Base-by-base conservation (phyloP, 2,888 invertebrate species). In the Smittia sp. region DNA sequence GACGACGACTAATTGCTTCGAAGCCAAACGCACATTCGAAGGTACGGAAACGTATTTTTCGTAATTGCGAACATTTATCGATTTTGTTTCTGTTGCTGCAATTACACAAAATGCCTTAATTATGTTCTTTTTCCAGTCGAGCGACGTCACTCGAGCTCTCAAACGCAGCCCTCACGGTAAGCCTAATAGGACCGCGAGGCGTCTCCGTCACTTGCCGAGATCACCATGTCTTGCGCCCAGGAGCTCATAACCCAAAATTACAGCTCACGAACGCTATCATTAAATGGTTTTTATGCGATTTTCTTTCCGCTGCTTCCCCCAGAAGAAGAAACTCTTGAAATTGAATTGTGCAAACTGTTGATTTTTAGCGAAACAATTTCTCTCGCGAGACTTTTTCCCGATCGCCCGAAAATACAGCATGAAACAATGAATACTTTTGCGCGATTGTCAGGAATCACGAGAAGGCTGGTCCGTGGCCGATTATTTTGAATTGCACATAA, bases 401-500 rank as follows among this genome's bases (percentile, higher is more conserved):
- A 32, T 32, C 32, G 32, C 32, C 32, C 32, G 9, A 32, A 32
- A 32, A 32, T 3, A 6, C 32, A 32, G 32, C 32, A 32, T 32
- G 32, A 32, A 32, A 32, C 32, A 32, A 32, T 32, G n/a, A n/a
- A n/a, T n/a, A n/a, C n/a, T n/a, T n/a, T n/a, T n/a, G n/a, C n/a
- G 32, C 32, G 32, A 46, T 46, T 46, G 46, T 46, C 15, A n/a
- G 46, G n/a, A 46, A 46, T 46, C 46, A 46, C 46, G 46, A 46
- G 46, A n/a, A 22, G 58, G 58, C 18, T 4, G 58, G 22, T n/a
- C 58, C 58, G 58, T 22, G 58, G 22, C 39, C 68, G 68, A 69
- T 69, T 69, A 69, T 69, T 52, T 69, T 69, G 68, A 69, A 69
- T 69, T 69, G 52, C 52, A 69, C 25, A 52, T 69, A 69, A 69